Conservation (phyloP, 2,888 invertebrate species). For the Acrobeloides nanus region DNA sequence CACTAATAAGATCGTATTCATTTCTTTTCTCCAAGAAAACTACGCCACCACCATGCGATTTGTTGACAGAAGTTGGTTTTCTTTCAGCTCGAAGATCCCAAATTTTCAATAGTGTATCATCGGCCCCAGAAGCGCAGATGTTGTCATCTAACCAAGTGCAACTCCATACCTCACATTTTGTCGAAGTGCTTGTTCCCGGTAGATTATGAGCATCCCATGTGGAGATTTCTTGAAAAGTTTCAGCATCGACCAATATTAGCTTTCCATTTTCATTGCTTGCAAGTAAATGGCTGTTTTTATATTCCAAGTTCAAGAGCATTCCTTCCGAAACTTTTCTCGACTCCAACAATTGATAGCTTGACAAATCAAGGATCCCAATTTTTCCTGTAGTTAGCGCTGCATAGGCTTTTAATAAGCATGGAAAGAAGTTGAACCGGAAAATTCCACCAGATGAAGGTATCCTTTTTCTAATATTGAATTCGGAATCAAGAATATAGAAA, state of each 20-base stretch:
- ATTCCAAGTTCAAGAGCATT: not conserved
- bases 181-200: not conserved
- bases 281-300: not conserved
- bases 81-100: not conserved
- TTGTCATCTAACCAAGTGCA: not conserved
- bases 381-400: no score
- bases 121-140: not conserved
- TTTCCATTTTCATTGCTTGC: not conserved
- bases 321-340: not conserved
- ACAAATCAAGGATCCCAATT: no score
- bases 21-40: not conserved
- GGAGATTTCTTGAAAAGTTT: not conserved
- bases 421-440: no score
- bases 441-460: no score
- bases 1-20: not conserved
- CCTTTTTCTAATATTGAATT: no score
- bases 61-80: not conserved
- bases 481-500: no score
- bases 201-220: not conserved
- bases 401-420: no score
- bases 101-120: not conserved
- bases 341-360: no score
- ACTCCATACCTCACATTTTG: not conserved
- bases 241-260: not conserved
- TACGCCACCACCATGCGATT: not conserved